A percentile compares a stretch with the other conserved stretches of the same genome.
These are phyloP conservation scores for Tragopan temminckii DNA, from an alignment of 2,797 vertebrate species.

Conservation along the genomic window DNA sequence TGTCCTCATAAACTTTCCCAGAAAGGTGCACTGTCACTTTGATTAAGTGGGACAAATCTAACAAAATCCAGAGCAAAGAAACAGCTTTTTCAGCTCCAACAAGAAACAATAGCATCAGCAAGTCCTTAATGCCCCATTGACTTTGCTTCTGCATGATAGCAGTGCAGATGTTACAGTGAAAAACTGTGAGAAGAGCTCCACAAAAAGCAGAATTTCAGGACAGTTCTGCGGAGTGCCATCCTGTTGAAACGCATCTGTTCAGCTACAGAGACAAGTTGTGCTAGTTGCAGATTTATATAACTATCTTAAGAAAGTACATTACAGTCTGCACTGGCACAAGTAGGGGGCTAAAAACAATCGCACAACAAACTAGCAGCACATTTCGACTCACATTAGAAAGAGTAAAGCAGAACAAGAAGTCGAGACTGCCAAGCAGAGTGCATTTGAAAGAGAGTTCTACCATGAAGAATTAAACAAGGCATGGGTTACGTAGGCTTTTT, in stretches of 20 bases:
- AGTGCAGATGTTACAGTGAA: conserved; percentile 34
- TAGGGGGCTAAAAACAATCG: background rate
- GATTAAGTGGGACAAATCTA: background rate
- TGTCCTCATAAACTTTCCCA: background rate
- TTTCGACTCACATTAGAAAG: background rate
- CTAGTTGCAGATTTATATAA: background rate
- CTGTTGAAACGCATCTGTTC: conserved; percentile 60
- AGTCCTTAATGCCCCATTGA: conserved; percentile 9
- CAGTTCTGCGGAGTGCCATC: conserved; percentile 1
- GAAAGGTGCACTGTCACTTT: background rate
- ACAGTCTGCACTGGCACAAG: background rate
- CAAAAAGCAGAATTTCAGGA: conserved; percentile 1
- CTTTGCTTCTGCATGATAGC: background rate
- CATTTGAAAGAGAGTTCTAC: background rate
- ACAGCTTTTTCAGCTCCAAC: background rate
- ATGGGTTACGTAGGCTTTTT: background rate
- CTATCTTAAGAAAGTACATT: background rate
- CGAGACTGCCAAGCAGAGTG: background rate
- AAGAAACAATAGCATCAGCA: conserved; percentile 33
- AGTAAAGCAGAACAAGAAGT: background rate
- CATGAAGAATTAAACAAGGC: background rate
- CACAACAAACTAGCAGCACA: background rate
- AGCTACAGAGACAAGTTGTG: conserved; percentile 32
- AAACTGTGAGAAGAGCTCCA: background rate
- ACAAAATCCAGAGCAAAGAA: background rate